Conservation (phyloP, 2,797 vertebrate species). For the Chromis chromis region DNA sequence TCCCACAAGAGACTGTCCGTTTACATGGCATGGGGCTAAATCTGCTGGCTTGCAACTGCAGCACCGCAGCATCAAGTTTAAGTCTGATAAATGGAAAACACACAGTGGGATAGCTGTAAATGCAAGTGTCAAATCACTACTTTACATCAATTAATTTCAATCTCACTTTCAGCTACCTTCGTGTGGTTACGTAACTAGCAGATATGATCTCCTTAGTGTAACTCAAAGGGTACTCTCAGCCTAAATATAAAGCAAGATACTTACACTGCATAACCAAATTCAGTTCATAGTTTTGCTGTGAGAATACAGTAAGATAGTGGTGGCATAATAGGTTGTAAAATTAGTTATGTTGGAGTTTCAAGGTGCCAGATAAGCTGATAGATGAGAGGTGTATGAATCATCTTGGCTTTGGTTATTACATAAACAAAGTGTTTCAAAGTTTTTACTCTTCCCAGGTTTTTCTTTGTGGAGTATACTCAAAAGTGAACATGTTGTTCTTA, state of each 20-base stretch:
- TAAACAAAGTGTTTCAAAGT: neutral
- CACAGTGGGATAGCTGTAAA: constrained; percentile 11
- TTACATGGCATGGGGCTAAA: constrained; percentile 67
- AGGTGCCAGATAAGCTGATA: constrained; percentile 1
- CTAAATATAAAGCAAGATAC: neutral
- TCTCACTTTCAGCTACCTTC: constrained; percentile 12
- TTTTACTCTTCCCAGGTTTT: constrained; percentile 1
- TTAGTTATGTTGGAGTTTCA: neutral
- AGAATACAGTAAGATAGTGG: neutral
- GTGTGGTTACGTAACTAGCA: constrained; percentile 28
- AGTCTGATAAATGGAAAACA: constrained; percentile 34
- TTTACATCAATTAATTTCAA: constrained; percentile 7
- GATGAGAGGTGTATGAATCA: neutral
- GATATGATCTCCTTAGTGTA: constrained; percentile 29
- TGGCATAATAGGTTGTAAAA: neutral
- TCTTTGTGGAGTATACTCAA: neutral
- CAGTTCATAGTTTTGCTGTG: neutral
- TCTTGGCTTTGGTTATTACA: neutral
- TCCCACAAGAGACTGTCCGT: constrained; percentile 75
- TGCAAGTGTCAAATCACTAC: constrained; percentile 3
- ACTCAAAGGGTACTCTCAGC: constrained; percentile 20
- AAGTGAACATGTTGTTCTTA: neutral
- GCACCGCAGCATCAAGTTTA: constrained; percentile 37
- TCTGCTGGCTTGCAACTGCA: constrained; percentile 49
- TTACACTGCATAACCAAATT: constrained; percentile 12